A percentile compares a stretch with the other conserved stretches of the same genome.
Evolutionary conservation across 1,140 invertebrate genomes (phyloP).

Genomic region (Microplitis mediator): DNA sequence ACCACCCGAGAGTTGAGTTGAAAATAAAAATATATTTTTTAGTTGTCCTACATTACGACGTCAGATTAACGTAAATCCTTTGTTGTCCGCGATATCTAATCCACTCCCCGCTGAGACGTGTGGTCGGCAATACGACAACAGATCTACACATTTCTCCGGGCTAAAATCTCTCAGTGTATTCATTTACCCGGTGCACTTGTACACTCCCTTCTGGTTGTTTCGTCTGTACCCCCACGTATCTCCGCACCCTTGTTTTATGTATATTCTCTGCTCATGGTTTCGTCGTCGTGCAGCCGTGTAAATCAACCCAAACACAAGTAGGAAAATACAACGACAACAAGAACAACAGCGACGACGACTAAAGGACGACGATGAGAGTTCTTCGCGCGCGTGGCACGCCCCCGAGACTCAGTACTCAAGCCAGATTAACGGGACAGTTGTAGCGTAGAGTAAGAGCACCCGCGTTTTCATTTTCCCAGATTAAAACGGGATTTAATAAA

Average conservation of each 20-base stretch:
- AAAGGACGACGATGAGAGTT: not conserved
- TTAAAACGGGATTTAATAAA: constrained; percentile 59
- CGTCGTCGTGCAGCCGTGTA: constrained; percentile 26
- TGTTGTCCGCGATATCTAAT: constrained; percentile 25
- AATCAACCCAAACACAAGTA: constrained; percentile 40
- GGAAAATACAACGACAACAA: constrained; percentile 23
- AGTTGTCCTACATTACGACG: constrained; percentile 3
- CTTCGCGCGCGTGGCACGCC: not conserved
- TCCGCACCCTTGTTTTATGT: not conserved
- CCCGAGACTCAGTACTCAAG: constrained; percentile 5
- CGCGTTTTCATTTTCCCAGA: constrained; percentile 53
- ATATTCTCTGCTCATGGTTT: not conserved
- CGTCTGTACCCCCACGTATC: not conserved
- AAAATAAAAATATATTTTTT: not conserved
- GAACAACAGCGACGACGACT: too few species aligned
- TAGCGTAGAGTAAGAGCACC: not conserved
- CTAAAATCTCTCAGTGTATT: constrained; percentile 4
- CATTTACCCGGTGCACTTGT: not conserved
- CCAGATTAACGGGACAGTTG: constrained; percentile 26
- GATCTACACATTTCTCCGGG: not conserved
- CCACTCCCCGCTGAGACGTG: constrained; percentile 25
- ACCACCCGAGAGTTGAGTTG: not conserved
- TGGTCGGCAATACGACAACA: not conserved
- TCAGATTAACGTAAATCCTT: not conserved
- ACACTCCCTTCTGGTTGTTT: not conserved